Evolutionary conservation across 2,797 vertebrate species (phyloP).

Genomic region (Sternarchorhynchus goeldii): DNA sequence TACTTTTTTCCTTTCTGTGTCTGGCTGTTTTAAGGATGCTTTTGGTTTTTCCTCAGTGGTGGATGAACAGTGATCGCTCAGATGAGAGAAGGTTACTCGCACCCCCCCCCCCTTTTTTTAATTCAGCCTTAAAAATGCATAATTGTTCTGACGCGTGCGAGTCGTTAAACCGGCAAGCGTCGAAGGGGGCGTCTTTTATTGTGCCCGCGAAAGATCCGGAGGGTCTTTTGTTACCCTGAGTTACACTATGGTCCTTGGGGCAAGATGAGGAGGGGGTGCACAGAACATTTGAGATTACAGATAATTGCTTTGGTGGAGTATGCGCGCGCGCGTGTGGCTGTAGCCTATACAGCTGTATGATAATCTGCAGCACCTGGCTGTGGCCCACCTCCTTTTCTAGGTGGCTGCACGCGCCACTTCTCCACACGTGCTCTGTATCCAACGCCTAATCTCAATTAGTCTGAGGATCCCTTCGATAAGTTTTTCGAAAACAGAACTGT

Average conservation of each 20-base stretch:
- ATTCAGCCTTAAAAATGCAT: slow-evolving; percentile 58
- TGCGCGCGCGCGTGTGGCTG: slow-evolving; percentile 11
- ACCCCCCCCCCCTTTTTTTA: slow-evolving; percentile 53
- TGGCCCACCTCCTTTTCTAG: slow-evolving; percentile 15
- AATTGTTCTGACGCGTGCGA: slow-evolving; percentile 67
- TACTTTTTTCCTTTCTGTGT: slow-evolving; percentile 23
- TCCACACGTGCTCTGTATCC: slow-evolving; percentile 14
- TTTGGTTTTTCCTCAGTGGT: slow-evolving; percentile 20
- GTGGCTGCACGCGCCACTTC: slow-evolving; percentile 1
- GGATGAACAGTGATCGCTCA: slow-evolving; percentile 3
- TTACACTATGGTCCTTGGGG: slow-evolving; percentile 51
- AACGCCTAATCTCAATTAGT: slow-evolving; percentile 7
- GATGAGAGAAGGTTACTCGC: slow-evolving; percentile 25
- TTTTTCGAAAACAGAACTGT: too few relatives aligned
- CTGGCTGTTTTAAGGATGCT: slow-evolving; percentile 50
- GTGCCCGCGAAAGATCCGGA: slow-evolving; percentile 59
- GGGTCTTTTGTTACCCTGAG: slow-evolving; percentile 63
- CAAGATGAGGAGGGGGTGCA: slow-evolving; percentile 37
- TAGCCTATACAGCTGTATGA: slow-evolving; percentile 74
- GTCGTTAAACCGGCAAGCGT: slow-evolving; percentile 64
- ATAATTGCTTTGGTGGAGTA: slow-evolving; percentile 59
- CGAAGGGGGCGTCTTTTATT: slow-evolving; percentile 52
- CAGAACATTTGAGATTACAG: slow-evolving; percentile 53
- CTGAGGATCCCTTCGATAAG: not conserved
- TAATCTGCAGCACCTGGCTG: slow-evolving; percentile 69